Evolutionary conservation across 2,888 invertebrate species (phyloP), one percentile per base, ranked within the genome.

Genomic region (Taphrorychus bicolor): DNA sequence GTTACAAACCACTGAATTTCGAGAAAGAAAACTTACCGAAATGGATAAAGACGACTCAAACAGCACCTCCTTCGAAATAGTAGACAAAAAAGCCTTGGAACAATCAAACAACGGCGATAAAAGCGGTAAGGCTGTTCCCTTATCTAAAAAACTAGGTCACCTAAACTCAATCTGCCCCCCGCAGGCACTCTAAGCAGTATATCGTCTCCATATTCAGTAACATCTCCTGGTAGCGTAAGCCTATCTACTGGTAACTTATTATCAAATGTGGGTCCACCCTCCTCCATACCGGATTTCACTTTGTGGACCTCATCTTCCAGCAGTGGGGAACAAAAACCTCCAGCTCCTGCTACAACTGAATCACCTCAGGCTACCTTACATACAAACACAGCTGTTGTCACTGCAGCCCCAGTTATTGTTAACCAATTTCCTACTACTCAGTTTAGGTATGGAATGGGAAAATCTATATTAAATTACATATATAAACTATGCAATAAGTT

Each of bases 201-300:
- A 49, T 74, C 72, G 24, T 69, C 72, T 1, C 66, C 72, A 14
- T 72, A 72, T 59, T 74, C 66, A 41, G 59, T 69, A 9, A 59
- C 65, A 19, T 70, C 70, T 0, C 70, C 67, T n/a, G 40, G 66
- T 9, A 67, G 66, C 51, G 19, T 48, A 4, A 67, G 53, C 52
- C 21, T 65, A 24, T 79, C 82, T 4, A 78, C 85, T 14, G 87
- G 87, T 45, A 89, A 88, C 78, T 77, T 90, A 66, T 78, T 91
- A 59, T 89, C 90, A 0, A 89, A 87, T 75, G 86, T 91, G n/a
- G 85, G 89, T 49, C 91, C 91, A 3, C 91, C 91, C 0, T 84
- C 87, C 21, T 87, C 88, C 73, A 82, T 91, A 45, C 91, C 90
- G 0, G 89, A 87, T 78, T 91, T 90, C 71, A 80, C 86, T 68